phyloP scores from a whole-genome alignment of 2,888 invertebrate genomes.

The Aproaerema taeniolella region DNA sequence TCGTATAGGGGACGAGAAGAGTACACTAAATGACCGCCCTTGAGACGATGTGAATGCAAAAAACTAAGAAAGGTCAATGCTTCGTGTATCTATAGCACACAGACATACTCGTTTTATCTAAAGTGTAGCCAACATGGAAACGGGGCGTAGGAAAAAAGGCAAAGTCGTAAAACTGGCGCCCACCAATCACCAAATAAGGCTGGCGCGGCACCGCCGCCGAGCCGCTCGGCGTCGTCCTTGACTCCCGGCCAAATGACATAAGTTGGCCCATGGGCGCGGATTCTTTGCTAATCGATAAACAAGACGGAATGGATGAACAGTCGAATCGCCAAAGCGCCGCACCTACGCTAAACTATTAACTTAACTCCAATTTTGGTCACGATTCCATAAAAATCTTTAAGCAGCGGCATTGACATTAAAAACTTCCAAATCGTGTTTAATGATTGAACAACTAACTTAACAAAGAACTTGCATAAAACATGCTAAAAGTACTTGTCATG shows the following conservation, averaged over 20 bases:
- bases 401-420: no score
- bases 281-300: constrained; percentile 72
- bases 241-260: constrained; percentile 76
- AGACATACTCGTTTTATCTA: constrained; percentile 49
- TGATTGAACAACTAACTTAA: no score
- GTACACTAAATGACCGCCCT: constrained; percentile 33
- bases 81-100: constrained; percentile 44
- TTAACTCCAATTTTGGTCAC: constrained; percentile 49
- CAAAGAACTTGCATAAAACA: no score
- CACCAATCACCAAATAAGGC: constrained; percentile 76
- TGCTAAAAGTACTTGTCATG: no score
- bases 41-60: constrained; percentile 39
- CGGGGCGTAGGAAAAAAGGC: constrained; percentile 68
- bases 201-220: constrained; percentile 60
- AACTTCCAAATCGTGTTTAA: no score
- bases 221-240: constrained; percentile 67
- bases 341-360: constrained; percentile 61
- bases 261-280: constrained; percentile 75
- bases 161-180: constrained; percentile 75
- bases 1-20: constrained; percentile 29
- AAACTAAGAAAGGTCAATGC: constrained; percentile 46
- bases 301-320: constrained; percentile 61
- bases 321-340: constrained; percentile 49
- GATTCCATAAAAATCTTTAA: constrained; percentile 41
- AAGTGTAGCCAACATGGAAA: constrained; percentile 61